Evolutionary conservation across 2,113 vertebrate species (phyloP), one percentile per base, ranked within the genome.

Genomic region (Geococcyx californianus): DNA sequence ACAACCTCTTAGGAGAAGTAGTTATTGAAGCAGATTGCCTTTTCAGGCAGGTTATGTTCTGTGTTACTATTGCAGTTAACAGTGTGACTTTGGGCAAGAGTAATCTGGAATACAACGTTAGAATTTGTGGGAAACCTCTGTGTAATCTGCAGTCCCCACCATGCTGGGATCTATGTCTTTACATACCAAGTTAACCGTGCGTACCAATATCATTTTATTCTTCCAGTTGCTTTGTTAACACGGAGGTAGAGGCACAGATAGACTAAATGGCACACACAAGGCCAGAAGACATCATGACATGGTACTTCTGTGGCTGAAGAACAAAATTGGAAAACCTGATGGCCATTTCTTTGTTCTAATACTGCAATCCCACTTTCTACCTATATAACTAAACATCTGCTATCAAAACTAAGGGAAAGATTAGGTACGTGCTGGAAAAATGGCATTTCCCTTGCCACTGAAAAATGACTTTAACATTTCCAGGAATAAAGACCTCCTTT

Each of bases 401-500:
- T 95, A 89, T 95, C 92, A 93, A 90, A 96, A 90, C 83, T 68
- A 69, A 69, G 76, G 69, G 62, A 64, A 81, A 72, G 77, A 96
- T 92, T 93, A 94, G 92, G 83, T 93, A 84, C 69, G 92, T 93
- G 92, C 80, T 94, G 64, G 82, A 95, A 96, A 95, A 96, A 92
- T 93, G 94, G 93, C 93, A 96, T 96, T 96, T 96, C 95, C 90
- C 95, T 94, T 97, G 95, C 95, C 88, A 93, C 94, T 97, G 95
- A 96, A 89, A 96, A 96, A 96, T 92, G 20, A 94, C 88, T 95
- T 94, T 95, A 96, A 95, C 95, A 96, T 96, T 97, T 97, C 73
- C 83, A 96, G 86, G 76, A 94, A 95, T 92, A 96, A 96, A 97
- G 92, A 72, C 86, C 60, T 90, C 83, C 92, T 96, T 97, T 97